phyloP scores from a whole-genome alignment of 2,888 invertebrate genomes.

The Platynereis dumerilii region DNA sequence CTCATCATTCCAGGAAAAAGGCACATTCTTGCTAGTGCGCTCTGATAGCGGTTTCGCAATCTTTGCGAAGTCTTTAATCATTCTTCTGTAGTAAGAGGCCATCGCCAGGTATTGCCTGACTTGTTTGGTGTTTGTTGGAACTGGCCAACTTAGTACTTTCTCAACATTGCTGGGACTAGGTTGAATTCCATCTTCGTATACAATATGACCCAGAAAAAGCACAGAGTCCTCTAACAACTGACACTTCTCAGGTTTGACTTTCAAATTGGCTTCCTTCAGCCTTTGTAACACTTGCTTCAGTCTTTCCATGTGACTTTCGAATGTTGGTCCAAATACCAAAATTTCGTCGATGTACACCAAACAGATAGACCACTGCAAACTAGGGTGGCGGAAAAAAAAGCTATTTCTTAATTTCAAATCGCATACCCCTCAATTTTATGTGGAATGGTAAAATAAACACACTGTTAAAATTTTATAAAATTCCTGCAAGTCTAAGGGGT shows the following conservation, averaged over 20 bases:
- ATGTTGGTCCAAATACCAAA: constrained; percentile 27
- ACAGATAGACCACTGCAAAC: constrained; percentile 4
- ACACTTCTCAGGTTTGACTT: constrained; percentile 31
- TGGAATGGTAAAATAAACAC: no score
- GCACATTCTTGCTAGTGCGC: constrained; percentile 65
- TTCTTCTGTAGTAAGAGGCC: constrained; percentile 37
- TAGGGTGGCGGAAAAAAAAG: no score
- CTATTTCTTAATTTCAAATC: no score
- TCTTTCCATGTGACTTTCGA: constrained; percentile 26
- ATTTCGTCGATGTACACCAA: constrained; percentile 35
- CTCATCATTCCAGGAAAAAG: constrained; percentile 7
- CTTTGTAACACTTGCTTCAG: constrained; percentile 32
- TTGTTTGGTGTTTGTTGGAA: constrained; percentile 31
- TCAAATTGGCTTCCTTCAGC: constrained; percentile 21
- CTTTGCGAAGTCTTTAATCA: constrained; percentile 31
- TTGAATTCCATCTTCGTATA: constrained; percentile 1
- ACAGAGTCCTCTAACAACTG: constrained; percentile 13
- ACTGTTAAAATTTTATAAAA: no score
- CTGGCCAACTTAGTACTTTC: constrained; percentile 29
- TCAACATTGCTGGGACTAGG: constrained; percentile 12
- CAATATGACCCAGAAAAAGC: constrained; percentile 17
- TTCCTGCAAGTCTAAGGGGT: no score
- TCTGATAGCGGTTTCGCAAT: constrained; percentile 32
- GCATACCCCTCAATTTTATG: no score
- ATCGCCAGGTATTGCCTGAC: constrained; percentile 37